phyloP scores from a whole-genome alignment of 2,113 vertebrate genomes.

The Zeus faber region DNA sequence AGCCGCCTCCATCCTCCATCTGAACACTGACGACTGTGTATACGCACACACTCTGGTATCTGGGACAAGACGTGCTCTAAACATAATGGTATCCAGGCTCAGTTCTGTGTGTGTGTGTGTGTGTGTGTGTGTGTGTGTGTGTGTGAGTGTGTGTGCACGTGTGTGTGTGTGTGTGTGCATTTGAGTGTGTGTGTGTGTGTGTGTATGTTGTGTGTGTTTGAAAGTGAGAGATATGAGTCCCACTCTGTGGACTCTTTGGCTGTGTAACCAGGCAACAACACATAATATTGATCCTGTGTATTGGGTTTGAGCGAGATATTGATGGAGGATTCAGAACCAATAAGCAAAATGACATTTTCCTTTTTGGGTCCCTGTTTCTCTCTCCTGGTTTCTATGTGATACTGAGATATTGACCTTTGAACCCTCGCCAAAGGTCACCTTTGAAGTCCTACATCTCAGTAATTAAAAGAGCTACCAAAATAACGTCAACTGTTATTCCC shows the following conservation, averaged over 20 bases:
- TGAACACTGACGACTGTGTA: not conserved
- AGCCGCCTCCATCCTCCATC: not conserved
- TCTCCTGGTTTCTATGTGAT: no score
- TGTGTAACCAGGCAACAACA: constrained; percentile 50
- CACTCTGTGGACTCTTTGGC: constrained; percentile 34
- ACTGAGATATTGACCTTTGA: no score
- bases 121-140: constrained; percentile 5
- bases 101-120: constrained; percentile 3
- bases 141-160: constrained; percentile 1
- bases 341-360: constrained; percentile 11
- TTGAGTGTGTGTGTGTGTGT: not conserved
- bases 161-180: constrained; percentile 6
- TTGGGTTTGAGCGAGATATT: constrained; percentile 43
- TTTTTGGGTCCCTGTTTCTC: constrained; percentile 14
- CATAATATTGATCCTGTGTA: constrained; percentile 53
- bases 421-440: no score
- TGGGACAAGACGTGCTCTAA: constrained; percentile 3
- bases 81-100: constrained; percentile 15
- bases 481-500: no score
- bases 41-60: constrained; percentile 7
- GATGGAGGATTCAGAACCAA: constrained; percentile 25
- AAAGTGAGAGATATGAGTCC: not conserved
- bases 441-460: constrained; percentile 21
- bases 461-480: constrained; percentile 20
- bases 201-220: constrained; percentile 5